phyloP scores from a whole-genome alignment of 2,888 invertebrate species.

The Lasioglossum vierecki region DNA sequence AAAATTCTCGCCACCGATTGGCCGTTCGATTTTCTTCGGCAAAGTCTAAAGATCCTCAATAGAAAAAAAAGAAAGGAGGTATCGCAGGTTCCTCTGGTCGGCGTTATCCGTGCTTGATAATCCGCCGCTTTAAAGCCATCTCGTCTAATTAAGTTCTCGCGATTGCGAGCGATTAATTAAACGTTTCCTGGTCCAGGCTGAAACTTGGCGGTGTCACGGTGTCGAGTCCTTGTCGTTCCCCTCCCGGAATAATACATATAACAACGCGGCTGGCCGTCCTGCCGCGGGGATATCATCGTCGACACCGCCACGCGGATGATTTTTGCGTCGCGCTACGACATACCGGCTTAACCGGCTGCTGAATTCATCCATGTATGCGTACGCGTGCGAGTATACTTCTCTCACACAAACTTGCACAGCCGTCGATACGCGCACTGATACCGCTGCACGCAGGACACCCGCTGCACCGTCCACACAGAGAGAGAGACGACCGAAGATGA shows the following conservation, averaged over 20 bases:
- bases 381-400: constrained; percentile 16
- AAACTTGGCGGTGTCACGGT: constrained; percentile 30
- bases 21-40: neutral
- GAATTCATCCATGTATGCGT: constrained; percentile 32
- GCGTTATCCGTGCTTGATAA: neutral
- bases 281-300: constrained; percentile 53
- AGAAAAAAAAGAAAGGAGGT: neutral
- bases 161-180: constrained; percentile 45
- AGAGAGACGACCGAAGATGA: neutral
- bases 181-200: constrained; percentile 37
- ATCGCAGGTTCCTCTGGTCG: neutral
- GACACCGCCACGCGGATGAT: constrained; percentile 64
- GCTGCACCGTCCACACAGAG: constrained; percentile 34
- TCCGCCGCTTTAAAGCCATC: constrained; percentile 8
- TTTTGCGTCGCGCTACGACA: constrained; percentile 70
- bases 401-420: constrained; percentile 2
- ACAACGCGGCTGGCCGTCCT: constrained; percentile 40
- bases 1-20: too few relatives aligned
- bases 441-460: constrained; percentile 45
- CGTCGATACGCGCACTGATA: constrained; percentile 39
- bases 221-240: constrained; percentile 49
- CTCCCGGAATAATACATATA: constrained; percentile 15
- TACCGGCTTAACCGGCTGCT: constrained; percentile 72
- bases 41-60: neutral
- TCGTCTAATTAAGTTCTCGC: constrained; percentile 39